Evolutionary conservation across 2,888 invertebrate genomes (phyloP).

Genomic region (Drosophila buzzatii): DNA sequence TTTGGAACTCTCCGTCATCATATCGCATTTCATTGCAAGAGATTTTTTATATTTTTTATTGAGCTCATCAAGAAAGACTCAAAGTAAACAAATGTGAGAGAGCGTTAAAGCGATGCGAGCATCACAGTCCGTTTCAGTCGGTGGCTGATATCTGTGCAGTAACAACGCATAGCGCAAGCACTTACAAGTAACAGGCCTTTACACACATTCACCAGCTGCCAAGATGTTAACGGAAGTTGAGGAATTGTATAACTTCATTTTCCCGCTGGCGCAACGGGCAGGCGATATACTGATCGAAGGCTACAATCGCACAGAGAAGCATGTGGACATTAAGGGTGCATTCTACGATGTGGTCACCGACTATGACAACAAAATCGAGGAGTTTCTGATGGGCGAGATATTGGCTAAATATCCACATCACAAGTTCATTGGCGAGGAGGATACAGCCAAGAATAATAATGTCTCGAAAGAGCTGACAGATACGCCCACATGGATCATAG

Average conservation of each 20-base stretch:
- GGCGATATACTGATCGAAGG: constrained; percentile 84
- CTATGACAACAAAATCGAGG: constrained; percentile 91
- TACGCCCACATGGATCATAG: constrained; percentile 93
- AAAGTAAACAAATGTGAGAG: constrained; percentile 41
- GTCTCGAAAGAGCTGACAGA: constrained; percentile 88
- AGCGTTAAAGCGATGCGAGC: constrained; percentile 16
- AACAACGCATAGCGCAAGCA: constrained; percentile 6
- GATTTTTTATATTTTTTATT: constrained; percentile 26
- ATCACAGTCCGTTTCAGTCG: constrained; percentile 34
- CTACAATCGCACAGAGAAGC: constrained; percentile 74
- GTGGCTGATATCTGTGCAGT: constrained; percentile 6
- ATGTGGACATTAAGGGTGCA: constrained; percentile 86
- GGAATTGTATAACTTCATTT: constrained; percentile 81
- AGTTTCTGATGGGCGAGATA: constrained; percentile 88
- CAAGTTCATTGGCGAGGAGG: constrained; percentile 91
- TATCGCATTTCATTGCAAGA: constrained; percentile 17
- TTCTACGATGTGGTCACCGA: constrained; percentile 92
- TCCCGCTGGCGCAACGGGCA: constrained; percentile 81
- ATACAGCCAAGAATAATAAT: constrained; percentile 84
- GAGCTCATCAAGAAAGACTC: constrained; percentile 44
- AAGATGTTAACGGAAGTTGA: constrained; percentile 74
- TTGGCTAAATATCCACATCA: constrained; percentile 87
- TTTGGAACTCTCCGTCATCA: constrained; percentile 21
- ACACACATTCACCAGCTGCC: background rate
- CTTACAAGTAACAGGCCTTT: constrained; percentile 3